A percentile compares a stretch with the other conserved stretches of the same genome.
phyloP scores from a whole-genome alignment of 2,797 vertebrate species.

The Decapterus maruadsi region DNA sequence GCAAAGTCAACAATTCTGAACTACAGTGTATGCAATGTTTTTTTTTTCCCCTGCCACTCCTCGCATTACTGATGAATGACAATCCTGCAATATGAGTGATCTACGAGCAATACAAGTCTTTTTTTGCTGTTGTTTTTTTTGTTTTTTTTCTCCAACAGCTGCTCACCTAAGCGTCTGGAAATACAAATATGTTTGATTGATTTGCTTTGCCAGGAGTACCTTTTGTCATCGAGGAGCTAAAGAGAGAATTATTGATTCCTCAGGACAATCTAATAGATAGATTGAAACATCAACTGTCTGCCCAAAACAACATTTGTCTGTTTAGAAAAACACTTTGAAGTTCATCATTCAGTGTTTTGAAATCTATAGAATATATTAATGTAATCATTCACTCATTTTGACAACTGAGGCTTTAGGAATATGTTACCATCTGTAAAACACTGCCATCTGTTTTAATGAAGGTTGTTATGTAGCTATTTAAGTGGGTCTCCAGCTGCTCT shows the following conservation, averaged over 20 bases:
- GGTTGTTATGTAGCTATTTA: not conserved
- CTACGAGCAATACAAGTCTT: constrained; percentile 6
- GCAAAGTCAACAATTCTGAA: constrained; percentile 22
- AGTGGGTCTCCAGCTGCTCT: not conserved
- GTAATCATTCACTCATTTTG: not conserved
- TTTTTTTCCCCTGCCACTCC: constrained; percentile 14
- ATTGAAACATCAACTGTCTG: constrained; percentile 24
- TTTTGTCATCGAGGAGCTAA: constrained; percentile 14
- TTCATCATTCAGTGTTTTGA: constrained; percentile 22
- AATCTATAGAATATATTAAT: not conserved
- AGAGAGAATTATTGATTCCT: constrained; percentile 33
- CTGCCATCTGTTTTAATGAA: not conserved
- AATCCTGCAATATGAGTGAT: not conserved
- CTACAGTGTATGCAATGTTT: constrained; percentile 9
- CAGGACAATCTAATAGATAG: constrained; percentile 4
- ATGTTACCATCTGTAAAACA: not conserved
- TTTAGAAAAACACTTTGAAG: not conserved
- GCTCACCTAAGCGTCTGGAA: not conserved
- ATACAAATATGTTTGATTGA: constrained; percentile 44
- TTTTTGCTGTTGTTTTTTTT: not conserved
- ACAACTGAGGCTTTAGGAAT: not conserved
- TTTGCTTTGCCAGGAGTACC: constrained; percentile 17
- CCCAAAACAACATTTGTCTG: not conserved
- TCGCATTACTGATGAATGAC: constrained; percentile 23
- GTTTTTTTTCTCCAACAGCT: not conserved